A percentile compares a stretch with the other conserved stretches of the same genome.
Conservation (phyloP, 2,797 vertebrate genomes). For the Gallirallus australis region DNA sequence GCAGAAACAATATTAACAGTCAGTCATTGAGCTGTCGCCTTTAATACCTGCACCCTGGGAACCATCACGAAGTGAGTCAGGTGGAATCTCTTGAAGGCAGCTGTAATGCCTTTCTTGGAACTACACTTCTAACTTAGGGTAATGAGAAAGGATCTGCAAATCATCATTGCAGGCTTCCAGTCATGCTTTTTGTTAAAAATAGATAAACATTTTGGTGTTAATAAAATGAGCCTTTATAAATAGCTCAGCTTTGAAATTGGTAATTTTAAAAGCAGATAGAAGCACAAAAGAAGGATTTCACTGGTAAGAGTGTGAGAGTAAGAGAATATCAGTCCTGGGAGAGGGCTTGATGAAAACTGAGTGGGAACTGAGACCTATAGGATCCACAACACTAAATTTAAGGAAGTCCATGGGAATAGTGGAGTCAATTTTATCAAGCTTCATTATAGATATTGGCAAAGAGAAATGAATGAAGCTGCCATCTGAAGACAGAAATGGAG, state of each 20-base stretch:
- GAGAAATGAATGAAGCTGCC: neutral
- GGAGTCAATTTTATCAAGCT: neutral
- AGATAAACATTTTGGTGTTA: neutral
- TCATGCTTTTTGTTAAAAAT: neutral
- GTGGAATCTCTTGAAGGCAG: neutral
- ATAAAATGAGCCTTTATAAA: neutral
- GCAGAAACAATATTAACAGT: neutral
- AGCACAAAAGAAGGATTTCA: neutral
- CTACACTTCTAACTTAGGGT: neutral
- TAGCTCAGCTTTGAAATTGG: neutral
- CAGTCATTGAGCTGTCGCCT: neutral
- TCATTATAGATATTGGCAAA: neutral
- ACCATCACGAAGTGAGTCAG: neutral
- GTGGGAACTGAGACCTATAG: neutral
- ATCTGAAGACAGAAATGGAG: neutral
- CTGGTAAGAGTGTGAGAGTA: neutral
- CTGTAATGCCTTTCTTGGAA: neutral
- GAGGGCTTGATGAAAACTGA: neutral
- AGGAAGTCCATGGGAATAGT: neutral
- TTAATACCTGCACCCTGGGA: neutral
- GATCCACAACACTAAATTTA: neutral
- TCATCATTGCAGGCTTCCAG: neutral
- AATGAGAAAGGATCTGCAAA: neutral
- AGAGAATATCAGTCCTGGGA: neutral
- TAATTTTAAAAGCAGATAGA: neutral